Base-by-base conservation (phyloP, 2,113 vertebrate species). In the Sinocyclocheilus anophthalmus region DNA sequence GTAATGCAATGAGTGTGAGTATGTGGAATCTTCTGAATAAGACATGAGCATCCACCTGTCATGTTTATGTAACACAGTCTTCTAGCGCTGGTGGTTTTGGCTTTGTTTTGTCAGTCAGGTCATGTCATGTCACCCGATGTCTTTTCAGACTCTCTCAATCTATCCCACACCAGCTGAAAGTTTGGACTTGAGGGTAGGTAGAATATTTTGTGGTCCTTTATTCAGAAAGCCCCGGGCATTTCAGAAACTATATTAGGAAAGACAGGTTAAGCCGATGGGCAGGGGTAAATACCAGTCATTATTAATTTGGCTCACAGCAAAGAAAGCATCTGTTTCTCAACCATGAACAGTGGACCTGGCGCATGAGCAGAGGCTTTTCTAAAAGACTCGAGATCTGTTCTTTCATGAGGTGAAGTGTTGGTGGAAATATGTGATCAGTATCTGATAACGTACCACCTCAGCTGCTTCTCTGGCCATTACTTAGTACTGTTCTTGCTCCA, bases 161-260 rank as follows among this genome's bases (percentile, higher is more conserved):
- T 65, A 9, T 65, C 11, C 20, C 57, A 10, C 13, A 45, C 77
- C 59, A 42, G 53, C 33, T 39, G 26, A 59, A 57, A 59, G 11
- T 39, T 37, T 79, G 2, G 9, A 59, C 53, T 26, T 57, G 16
- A 78, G 14, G 30, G 20, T 24, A 81, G 33, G 39, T 45, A 26
- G 33, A 55, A 20, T 85, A 76, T 85, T 84, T 88, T 83, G 18
- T 83, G 13, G 78, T 67, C 65, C 53, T 79, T 39, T 63, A 24
- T 75, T 63, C 37, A 33, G 86, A 87, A 93, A 48, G 67, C 81
- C 86, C 83, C 79, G 30, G 85, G 84, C 76, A 85, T 83, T 89
- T 83, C 61, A 59, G 73, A 13, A 79, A 16, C 81, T 87, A 78
- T 37, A 81, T 80, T 24, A 1, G 18, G 86, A 76, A 87, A 84